Conservation (phyloP, 2,113 vertebrate species). For the Cranoglanis bouderius region DNA sequence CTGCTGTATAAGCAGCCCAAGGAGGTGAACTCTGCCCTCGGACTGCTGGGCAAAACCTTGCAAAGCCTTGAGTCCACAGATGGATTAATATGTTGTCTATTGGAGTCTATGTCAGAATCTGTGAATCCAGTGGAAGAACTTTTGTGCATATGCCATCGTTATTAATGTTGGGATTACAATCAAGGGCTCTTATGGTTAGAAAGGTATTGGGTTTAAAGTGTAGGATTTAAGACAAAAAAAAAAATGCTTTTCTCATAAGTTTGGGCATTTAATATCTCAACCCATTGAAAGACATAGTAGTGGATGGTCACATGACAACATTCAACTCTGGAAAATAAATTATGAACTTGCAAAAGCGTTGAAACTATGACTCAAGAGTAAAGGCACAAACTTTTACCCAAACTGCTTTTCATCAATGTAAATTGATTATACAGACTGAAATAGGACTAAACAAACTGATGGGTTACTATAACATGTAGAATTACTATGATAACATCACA, state of each 20-base stretch:
- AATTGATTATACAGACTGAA: background rate
- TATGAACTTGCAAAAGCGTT: background rate
- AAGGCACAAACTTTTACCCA: background rate
- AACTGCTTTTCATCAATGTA: background rate
- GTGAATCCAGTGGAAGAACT: background rate
- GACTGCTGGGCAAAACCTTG: slow-evolving; percentile 6
- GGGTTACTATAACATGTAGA: background rate
- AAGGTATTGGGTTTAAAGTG: background rate
- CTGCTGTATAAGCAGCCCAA: slow-evolving; percentile 30
- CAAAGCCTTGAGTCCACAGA: slow-evolving; percentile 10
- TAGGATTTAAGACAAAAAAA: background rate
- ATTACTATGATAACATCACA: background rate
- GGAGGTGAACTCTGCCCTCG: slow-evolving; percentile 7
- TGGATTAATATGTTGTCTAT: slow-evolving; percentile 2
- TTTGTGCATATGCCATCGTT: background rate
- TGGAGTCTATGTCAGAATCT: background rate
- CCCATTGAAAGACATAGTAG: background rate
- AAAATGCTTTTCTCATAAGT: background rate
- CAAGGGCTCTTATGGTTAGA: background rate
- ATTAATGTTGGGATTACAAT: background rate
- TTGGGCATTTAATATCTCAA: background rate
- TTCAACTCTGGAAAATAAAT: background rate
- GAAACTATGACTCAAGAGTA: background rate
- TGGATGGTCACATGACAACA: background rate
- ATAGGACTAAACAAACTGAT: background rate